Conservation (phyloP, 2,797 vertebrate species). For the Catamblyrhynchus diadema region DNA sequence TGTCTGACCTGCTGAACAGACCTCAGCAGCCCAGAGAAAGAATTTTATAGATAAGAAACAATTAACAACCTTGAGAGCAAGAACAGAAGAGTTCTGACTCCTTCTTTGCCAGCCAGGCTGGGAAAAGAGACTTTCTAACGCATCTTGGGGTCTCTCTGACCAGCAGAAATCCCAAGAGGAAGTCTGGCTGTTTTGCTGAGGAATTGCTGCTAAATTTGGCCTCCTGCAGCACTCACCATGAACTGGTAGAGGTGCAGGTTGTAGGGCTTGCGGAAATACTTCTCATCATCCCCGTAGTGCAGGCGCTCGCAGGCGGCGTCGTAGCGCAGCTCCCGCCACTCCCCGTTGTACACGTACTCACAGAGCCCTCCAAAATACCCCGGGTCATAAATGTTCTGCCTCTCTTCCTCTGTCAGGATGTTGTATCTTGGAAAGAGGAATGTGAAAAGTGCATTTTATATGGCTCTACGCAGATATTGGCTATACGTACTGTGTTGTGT, state of each 20-base stretch:
- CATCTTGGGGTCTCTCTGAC: too few species aligned
- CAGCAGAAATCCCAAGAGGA: neutral
- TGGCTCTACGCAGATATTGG: too few species aligned
- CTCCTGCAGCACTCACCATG: constrained; percentile 71
- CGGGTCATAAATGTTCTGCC: constrained; percentile 77
- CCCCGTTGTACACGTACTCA: constrained; percentile 90
- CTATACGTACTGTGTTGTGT: too few species aligned
- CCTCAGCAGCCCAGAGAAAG: too few species aligned
- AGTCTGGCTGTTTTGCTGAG: neutral
- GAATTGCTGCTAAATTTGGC: neutral
- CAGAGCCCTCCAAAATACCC: constrained; percentile 86
- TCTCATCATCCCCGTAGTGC: constrained; percentile 86
- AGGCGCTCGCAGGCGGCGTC: constrained; percentile 85
- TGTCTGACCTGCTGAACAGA: too few species aligned
- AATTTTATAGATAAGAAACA: too few species aligned
- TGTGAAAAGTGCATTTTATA: too few species aligned
- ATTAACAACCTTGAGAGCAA: too few species aligned
- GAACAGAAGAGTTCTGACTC: too few species aligned
- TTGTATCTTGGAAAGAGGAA: constrained; percentile 79
- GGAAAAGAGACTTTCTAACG: too few species aligned
- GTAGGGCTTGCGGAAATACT: constrained; percentile 91
- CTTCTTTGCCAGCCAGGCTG: too few species aligned
- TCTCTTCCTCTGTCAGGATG: constrained; percentile 76
- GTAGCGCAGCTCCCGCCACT: constrained; percentile 88
- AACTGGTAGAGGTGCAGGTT: constrained; percentile 89